phyloP scores from a whole-genome alignment of 2,113 vertebrate species.

The Nestor notabilis region DNA sequence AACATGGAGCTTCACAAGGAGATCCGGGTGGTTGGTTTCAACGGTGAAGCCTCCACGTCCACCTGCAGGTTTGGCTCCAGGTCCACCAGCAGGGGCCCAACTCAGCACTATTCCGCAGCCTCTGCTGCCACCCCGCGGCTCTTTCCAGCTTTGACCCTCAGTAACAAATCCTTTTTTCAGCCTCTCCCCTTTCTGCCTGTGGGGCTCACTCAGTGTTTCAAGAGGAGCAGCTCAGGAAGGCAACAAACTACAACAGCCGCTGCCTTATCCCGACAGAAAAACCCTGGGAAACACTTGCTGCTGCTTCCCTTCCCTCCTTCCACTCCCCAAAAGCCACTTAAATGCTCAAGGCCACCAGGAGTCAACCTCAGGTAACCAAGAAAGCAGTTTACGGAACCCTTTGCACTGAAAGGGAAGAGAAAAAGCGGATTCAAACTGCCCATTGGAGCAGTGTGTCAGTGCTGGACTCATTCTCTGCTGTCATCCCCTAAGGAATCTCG shows the following conservation, averaged over 20 bases:
- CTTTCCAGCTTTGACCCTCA: neutral
- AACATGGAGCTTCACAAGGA: neutral
- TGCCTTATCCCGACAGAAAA: neutral
- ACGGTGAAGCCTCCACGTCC: fast-evolving
- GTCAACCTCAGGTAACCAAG: neutral
- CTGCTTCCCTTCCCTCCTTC: neutral
- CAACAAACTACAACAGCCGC: neutral
- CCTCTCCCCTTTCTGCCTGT: fast-evolving
- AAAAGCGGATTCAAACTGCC: neutral
- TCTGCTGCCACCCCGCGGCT: neutral
- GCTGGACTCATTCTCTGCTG: neutral
- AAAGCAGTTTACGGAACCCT: neutral
- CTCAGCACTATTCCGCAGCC: fast-evolving
- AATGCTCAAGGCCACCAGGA: neutral
- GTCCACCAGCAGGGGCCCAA: fast-evolving
- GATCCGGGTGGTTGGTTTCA: fast-evolving
- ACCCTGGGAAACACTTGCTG: too few species aligned
- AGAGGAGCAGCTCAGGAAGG: neutral
- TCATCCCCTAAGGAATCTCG: neutral
- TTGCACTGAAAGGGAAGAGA: too few species aligned
- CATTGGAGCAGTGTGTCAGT: fast-evolving
- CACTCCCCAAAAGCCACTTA: neutral
- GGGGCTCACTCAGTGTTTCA: fast-evolving
- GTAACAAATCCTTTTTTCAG: fast-evolving
- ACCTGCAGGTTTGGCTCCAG: fast-evolving